Evolutionary conservation across 2,888 invertebrate genomes (phyloP).

Genomic region (Camptogramma bilineatum): DNA sequence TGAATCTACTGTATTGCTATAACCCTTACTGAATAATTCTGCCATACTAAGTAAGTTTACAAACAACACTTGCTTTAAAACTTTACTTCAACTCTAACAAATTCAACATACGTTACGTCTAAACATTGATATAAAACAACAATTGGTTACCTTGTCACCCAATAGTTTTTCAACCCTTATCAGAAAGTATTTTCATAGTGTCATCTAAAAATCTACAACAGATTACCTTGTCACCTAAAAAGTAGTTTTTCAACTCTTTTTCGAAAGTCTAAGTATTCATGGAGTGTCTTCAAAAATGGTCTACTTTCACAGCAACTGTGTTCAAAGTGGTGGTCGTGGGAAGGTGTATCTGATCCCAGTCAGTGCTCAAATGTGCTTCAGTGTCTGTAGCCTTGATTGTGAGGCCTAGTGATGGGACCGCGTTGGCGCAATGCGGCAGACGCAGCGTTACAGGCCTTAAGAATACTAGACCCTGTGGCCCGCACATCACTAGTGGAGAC

Average conservation of each 20-base stretch:
- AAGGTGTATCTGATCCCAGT: slow-evolving; percentile 94
- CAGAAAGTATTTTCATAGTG: not conserved
- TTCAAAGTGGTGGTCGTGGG: slow-evolving; percentile 94
- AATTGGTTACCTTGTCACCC: not conserved
- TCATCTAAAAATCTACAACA: not conserved
- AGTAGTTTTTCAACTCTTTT: too few relatives aligned
- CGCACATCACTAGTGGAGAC: slow-evolving; percentile 98
- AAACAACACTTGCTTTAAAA: not conserved
- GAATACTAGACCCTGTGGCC: slow-evolving; percentile 96
- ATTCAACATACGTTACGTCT: not conserved
- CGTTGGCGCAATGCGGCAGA: slow-evolving; percentile 94
- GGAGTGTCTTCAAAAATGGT: slow-evolving; percentile 89
- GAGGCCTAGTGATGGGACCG: slow-evolving; percentile 90
- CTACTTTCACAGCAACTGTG: slow-evolving; percentile 95
- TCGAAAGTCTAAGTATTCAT: not conserved
- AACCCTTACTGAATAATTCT: not conserved
- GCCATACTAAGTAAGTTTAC: not conserved
- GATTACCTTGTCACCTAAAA: too few relatives aligned
- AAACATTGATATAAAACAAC: too few relatives aligned
- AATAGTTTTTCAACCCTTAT: not conserved
- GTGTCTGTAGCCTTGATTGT: slow-evolving; percentile 93
- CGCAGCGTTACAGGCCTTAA: slow-evolving; percentile 94
- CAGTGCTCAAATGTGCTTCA: slow-evolving; percentile 92
- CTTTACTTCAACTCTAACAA: not conserved
- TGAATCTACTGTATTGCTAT: not conserved